Base-by-base conservation (phyloP, 1,140 invertebrate genomes). In the Charaxes varanes region DNA sequence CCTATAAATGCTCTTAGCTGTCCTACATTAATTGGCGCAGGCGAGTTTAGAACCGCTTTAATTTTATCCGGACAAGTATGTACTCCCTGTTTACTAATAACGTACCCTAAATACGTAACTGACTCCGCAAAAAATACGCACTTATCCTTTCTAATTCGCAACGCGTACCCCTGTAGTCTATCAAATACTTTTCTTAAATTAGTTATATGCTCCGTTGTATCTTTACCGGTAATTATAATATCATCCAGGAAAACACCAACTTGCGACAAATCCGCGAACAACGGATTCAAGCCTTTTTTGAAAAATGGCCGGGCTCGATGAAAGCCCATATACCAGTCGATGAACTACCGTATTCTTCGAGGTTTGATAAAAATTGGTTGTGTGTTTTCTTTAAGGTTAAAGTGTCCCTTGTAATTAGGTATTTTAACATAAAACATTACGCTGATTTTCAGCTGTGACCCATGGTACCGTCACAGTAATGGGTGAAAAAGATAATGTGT, bases 211-310 rank as follows among this genome's bases (percentile, higher is more conserved):
- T 42, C 32, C 13, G 23, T 4, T 1, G 23, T 11, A 21, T 41
- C 18, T 24, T 6, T 12, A 5, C 43, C 48, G 1, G 41, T 48
- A 12, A 64, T 53, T n/a, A 60, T 41, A 3, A 64, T 15, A 14
- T 63, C 57, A 32, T 67, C 57, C 4, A 55, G 23, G 23, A 62
- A 68, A 5, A 68, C 40, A 5, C 34, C 43, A 5, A 62, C 55
- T 1, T 30, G 10, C 1, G 50, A 51, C 8, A 59, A 28, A n/a
- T 48, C 45, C 0, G 10, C n/a, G 4, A 64, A 54, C 15, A 64
- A 26, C 6, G 46, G n/a, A 16, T 7, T 36, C 37, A 11, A 60
- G 15, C 11, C 41, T 35, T 16, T 35, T 30, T 35, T 59, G 51
- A 49, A 68, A 68, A 17, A 64, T 62, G 0, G 47, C 55, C 1